Conservation (phyloP, 2,888 invertebrate species). For the Coleophora deauratella region DNA sequence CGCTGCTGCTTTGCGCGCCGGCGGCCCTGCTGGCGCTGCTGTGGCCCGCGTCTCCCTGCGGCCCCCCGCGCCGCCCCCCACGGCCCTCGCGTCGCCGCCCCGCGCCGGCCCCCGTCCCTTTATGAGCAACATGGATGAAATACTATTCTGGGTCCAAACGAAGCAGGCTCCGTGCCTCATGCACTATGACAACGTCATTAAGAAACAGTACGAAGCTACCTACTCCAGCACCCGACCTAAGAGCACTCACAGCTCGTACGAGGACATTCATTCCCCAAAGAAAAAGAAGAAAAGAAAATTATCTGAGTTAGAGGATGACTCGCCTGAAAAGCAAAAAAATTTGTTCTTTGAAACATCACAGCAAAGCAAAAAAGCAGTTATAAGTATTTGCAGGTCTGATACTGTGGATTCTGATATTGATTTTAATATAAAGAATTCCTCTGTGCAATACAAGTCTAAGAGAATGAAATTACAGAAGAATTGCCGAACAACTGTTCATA, state of each 20-base stretch:
- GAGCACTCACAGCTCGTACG: constrained; percentile 29
- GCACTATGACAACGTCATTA: constrained; percentile 48
- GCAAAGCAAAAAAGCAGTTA: constrained; percentile 27
- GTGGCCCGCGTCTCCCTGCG: constrained; percentile 21
- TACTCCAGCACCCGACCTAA: constrained; percentile 35
- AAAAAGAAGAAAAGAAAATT: constrained; percentile 54
- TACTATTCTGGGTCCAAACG: constrained; percentile 62
- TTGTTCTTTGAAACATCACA: constrained; percentile 47
- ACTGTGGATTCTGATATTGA: constrained; percentile 45
- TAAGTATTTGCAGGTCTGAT: constrained; percentile 39
- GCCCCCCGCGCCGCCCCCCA: constrained; percentile 26
- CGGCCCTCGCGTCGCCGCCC: constrained; percentile 10
- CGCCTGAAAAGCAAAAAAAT: constrained; percentile 41
- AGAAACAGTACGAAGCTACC: constrained; percentile 36
- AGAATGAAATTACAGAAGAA: constrained; percentile 34
- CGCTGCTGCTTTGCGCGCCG: constrained; percentile 34
- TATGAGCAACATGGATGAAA: constrained; percentile 66
- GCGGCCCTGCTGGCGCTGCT: constrained; percentile 27
- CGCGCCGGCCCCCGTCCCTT: constrained; percentile 33
- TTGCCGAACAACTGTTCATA: constrained; percentile 29
- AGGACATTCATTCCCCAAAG: constrained; percentile 33
- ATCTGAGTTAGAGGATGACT: constrained; percentile 44
- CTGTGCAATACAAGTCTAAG: constrained; percentile 38
- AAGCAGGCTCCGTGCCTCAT: constrained; percentile 63
- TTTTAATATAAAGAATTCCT: constrained; percentile 52